Percentiles rank a stretch among this genome's conserved stretches.
These are phyloP conservation scores for Caenorhabditis afra DNA, from an alignment of 2,888 invertebrate species.

Conservation along the genomic window DNA sequence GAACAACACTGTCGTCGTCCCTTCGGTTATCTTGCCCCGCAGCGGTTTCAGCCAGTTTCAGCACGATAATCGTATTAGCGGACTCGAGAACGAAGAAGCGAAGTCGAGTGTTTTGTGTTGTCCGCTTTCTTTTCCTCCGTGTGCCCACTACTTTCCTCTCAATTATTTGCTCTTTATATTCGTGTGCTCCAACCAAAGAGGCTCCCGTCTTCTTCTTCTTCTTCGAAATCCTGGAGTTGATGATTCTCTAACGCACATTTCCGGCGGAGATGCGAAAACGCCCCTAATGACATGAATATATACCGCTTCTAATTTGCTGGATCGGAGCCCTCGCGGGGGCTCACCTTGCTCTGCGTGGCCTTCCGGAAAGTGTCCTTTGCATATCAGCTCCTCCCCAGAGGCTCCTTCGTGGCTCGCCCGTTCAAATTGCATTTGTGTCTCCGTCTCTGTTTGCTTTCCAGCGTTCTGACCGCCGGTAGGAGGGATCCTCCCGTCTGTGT, in stretches of 20 bases:
- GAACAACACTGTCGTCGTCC: slow-evolving; percentile 16
- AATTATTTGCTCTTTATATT: slow-evolving; percentile 35
- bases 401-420: background rate
- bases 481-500: slow-evolving; percentile 1
- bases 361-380: background rate
- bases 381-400: background rate
- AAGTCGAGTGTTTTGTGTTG: slow-evolving; percentile 38
- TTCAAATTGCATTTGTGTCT: slow-evolving; percentile 11
- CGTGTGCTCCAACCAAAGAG: background rate
- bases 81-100: slow-evolving; percentile 5
- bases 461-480: background rate
- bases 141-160: slow-evolving; percentile 4
- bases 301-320: slow-evolving; percentile 6
- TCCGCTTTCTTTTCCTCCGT: background rate
- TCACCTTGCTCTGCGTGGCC: background rate
- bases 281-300: slow-evolving; percentile 48
- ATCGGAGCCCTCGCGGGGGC: background rate
- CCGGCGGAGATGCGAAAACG: slow-evolving; percentile 49
- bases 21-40: background rate
- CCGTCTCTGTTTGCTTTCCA: slow-evolving; percentile 11
- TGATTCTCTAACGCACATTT: slow-evolving; percentile 44
- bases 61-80: slow-evolving; percentile 12
- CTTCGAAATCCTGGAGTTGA: slow-evolving; percentile 14
- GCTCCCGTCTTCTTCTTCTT: slow-evolving; percentile 17
- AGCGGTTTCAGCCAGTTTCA: slow-evolving; percentile 5